Evolutionary conservation across 2,888 invertebrate species (phyloP), one percentile per base, ranked within the genome.

Genomic region (Aspidiotus rigidus): DNA sequence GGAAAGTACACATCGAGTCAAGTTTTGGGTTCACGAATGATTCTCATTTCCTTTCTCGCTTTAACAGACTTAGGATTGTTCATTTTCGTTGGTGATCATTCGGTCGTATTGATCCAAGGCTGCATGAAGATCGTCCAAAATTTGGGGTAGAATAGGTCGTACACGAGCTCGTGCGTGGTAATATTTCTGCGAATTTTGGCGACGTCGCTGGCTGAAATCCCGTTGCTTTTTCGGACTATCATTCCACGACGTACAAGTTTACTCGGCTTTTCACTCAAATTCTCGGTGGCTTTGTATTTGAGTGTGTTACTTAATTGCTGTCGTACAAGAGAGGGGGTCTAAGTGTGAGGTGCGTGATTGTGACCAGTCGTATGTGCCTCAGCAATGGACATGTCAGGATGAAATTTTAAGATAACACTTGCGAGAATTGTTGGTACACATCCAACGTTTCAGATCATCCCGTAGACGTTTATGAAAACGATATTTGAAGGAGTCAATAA

Each of bases 41-140:
- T n/a, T n/a, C n/a, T n/a, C n/a, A n/a, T n/a, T n/a, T n/a, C n/a
- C n/a, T n/a, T n/a, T n/a, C n/a, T n/a, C n/a, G n/a, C n/a, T n/a
- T n/a, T n/a, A n/a, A n/a, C n/a, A n/a, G n/a, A n/a, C n/a, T n/a
- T n/a, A n/a, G 49, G 15, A 56, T 8, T 56, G 9, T 56, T 56
- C 56, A 10, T 15, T 56, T 56, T 56, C 56, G 16, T 56, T 56
- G 56, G 16, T 56, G 8, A 56, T 56, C 56, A 56, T 56, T 56
- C 16, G 56, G 56, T 15, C 15, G 11, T 56, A 56, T n/a, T 10
- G 8, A 56, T 15, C 15, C 56, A 56, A n/a, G n/a, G 9, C 15
- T 56, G n/a, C 15, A n/a, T 10, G 16, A 8, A 56, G 15, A 10
- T 56, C 56, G 15, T 56, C 16, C n/a, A 56, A 15, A 56, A 15